Conservation (phyloP, 1,140 invertebrate genomes). For the Globodera ellingtonae region DNA sequence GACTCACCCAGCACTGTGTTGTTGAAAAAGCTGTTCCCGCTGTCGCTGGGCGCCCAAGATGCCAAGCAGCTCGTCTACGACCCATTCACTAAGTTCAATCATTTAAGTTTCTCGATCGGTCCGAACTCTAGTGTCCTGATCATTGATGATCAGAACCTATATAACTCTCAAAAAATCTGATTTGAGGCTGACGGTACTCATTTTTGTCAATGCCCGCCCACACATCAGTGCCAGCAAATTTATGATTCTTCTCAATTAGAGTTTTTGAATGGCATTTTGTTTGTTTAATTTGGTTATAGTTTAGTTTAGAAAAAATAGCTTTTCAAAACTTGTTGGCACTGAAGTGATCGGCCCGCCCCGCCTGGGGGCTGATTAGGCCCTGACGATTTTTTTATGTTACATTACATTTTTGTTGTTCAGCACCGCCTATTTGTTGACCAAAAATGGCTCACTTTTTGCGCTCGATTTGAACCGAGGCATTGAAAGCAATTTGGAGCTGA, state of each 20-base stretch:
- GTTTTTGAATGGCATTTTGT: no score
- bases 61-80: slow-evolving; percentile 63
- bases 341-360: no score
- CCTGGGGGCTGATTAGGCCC: no score
- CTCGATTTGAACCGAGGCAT: slow-evolving; percentile 50
- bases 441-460: slow-evolving; percentile 61
- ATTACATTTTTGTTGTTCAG: slow-evolving; percentile 40
- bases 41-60: slow-evolving; percentile 62
- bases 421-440: slow-evolving; percentile 62
- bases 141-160: not conserved
- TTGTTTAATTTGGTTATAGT: no score
- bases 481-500: slow-evolving; percentile 48
- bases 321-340: no score
- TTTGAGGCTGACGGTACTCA: no score
- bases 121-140: not conserved
- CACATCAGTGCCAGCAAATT: no score
- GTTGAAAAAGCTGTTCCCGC: slow-evolving; percentile 52
- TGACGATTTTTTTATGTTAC: no score
- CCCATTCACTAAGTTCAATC: slow-evolving; percentile 61
- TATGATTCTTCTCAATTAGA: not conserved
- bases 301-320: no score
- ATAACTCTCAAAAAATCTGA: not conserved
- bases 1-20: slow-evolving; percentile 45
- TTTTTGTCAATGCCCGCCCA: no score
- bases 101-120: not conserved